Percentiles rank a stretch among this genome's conserved stretches.
phyloP scores from a whole-genome alignment of 2,113 vertebrate species.

The Dendrocopos noguchii region DNA sequence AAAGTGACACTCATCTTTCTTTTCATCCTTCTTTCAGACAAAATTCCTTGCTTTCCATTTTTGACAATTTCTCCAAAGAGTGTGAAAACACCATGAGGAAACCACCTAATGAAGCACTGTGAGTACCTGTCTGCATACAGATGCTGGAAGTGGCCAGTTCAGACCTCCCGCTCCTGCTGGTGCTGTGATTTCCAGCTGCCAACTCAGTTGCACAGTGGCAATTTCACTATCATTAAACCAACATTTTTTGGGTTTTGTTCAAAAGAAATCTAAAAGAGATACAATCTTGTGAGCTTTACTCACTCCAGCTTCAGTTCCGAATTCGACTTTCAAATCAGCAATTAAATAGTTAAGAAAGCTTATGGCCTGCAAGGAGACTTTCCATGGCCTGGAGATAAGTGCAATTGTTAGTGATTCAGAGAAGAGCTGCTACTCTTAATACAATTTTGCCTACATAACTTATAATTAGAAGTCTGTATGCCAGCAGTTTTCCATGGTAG shows the following conservation, averaged over 20 bases:
- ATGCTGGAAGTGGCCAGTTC: not conserved
- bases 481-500: not conserved
- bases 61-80: slow-evolving; percentile 84
- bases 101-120: slow-evolving; percentile 73
- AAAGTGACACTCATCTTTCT: slow-evolving; percentile 34
- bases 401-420: not conserved
- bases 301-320: not conserved
- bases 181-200: not conserved
- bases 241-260: not conserved
- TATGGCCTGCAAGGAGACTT: not conserved
- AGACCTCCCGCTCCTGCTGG: not conserved
- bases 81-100: slow-evolving; percentile 78
- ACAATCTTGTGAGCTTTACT: not conserved
- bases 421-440: not conserved
- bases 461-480: not conserved
- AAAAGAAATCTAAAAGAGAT: not conserved
- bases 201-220: not conserved
- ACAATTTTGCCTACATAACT: not conserved
- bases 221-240: slow-evolving; percentile 42
- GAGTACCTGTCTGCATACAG: slow-evolving; percentile 72
- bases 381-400: not conserved
- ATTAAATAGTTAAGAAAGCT: not conserved
- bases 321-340: not conserved
- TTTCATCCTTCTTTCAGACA: slow-evolving; percentile 76
- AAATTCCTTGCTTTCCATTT: slow-evolving; percentile 79